Base-by-base conservation (phyloP, 2,113 vertebrate genomes). In the Ophiodon elongatus region DNA sequence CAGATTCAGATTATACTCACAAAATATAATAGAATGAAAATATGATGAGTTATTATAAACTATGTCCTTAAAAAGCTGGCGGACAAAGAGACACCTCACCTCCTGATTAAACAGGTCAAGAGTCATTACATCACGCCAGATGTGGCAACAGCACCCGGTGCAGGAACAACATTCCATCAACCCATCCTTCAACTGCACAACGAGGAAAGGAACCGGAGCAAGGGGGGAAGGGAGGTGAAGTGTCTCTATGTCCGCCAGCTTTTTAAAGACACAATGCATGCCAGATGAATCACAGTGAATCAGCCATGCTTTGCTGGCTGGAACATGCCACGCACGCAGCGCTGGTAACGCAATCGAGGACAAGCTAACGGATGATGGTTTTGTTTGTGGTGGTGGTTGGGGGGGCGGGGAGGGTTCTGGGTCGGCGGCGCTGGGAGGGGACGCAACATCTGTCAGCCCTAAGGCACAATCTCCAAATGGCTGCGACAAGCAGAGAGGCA, bases 371-470 rank as follows among this genome's bases (percentile, higher is more conserved):
- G 57, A 78, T 76, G 76, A 72, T 43, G 82, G 80, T 73, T 85
- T 63, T 0, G 25, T 77, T 85, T 37, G 79, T 67, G 80, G 25
- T 74, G 74, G 72, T 25, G 64, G 10, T 31, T 27, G n/a, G 4
- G 39, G 13, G 59, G 47, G 23, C 5, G 7, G 14, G 35, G 17
- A 59, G 19, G 47, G 52, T 54, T n/a, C n/a, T 33, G 17, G 47
- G 27, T 1, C 21, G 65, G 8, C 31, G 68, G 8, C 43, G 56
- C 56, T 29, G 54, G 25, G 76, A 63, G 76, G 73, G 80, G 50
- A 78, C 2, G 50, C 82, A 94, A 94, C 94, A 95, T 95, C 93
- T 95, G 94, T 93, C 89, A 88, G 86, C 86, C 94, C 91, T 77
- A 14, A 90, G 94, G 94, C 93, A 71, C 65, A 77, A 85, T 91